Conservation (phyloP, 2,888 invertebrate species). For the Dioctria linearis region DNA sequence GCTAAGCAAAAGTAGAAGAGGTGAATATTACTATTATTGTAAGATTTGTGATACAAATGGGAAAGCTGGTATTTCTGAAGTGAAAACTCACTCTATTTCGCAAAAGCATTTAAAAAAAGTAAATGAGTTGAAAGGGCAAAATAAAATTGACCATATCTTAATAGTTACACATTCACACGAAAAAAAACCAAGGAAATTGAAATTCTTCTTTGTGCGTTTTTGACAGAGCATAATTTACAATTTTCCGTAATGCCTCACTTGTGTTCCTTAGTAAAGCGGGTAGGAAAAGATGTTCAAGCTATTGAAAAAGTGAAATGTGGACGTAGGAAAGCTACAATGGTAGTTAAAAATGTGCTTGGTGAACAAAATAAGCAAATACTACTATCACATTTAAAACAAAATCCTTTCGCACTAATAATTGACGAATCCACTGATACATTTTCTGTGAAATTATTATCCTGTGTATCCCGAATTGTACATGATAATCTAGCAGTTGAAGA, state of each 20-base stretch:
- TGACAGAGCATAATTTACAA: neutral
- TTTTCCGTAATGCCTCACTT: neutral
- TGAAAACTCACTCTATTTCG: neutral
- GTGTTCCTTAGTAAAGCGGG: neutral
- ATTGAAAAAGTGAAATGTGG: neutral
- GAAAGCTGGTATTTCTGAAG: neutral
- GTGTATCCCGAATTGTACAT: neutral
- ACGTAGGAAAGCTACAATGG: neutral
- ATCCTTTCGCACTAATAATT: slow-evolving; percentile 1
- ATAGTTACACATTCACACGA: neutral
- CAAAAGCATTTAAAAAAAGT: slow-evolving; percentile 3
- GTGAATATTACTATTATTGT: slow-evolving; percentile 3
- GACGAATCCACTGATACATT: slow-evolving; percentile 14
- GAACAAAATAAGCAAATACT: neutral
- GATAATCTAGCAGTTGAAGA: neutral
- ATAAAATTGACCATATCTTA: too few relatives aligned
- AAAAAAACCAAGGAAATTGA: neutral
- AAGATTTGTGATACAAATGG: slow-evolving; percentile 8
- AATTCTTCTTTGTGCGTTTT: neutral
- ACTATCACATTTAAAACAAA: neutral
- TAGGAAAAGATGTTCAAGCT: neutral
- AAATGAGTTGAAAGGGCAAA: neutral
- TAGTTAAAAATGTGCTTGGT: neutral
- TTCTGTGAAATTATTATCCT: neutral
- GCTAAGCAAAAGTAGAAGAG: slow-evolving; percentile 9